phyloP scores from a whole-genome alignment of 2,797 vertebrate genomes.

The Eremophila alpestris region DNA sequence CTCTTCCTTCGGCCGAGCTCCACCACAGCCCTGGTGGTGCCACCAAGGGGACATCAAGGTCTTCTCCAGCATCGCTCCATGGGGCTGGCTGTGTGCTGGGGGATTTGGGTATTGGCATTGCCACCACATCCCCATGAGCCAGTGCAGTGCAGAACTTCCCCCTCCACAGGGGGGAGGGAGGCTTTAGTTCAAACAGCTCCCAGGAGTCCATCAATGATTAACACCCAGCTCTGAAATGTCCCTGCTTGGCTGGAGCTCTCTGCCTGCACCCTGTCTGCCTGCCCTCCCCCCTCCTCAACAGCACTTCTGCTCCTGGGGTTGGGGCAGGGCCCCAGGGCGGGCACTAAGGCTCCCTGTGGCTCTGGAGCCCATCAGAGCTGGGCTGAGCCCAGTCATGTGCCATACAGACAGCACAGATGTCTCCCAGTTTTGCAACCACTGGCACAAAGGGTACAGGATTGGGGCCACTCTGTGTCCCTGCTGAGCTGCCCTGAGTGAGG shows the following conservation, averaged over 20 bases:
- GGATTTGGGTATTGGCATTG: not conserved
- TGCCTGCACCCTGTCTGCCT: not conserved
- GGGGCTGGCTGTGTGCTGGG: not conserved
- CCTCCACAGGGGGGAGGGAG: not conserved
- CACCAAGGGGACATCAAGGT: not conserved
- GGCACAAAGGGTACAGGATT: not conserved
- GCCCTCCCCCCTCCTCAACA: not conserved
- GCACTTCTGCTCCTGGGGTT: not conserved
- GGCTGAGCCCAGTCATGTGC: rapidly evolving
- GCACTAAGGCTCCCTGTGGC: not conserved
- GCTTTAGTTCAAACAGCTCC: not conserved
- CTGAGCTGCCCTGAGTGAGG: not conserved
- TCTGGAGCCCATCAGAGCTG: not conserved
- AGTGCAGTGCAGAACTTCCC: not conserved
- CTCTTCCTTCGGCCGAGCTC: not conserved
- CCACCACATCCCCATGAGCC: rapidly evolving
- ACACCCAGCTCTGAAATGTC: not conserved
- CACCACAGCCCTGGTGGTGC: not conserved
- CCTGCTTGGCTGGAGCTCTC: not conserved
- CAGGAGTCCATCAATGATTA: not conserved
- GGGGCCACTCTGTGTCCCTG: not conserved
- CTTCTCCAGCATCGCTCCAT: rapidly evolving
- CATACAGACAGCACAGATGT: not conserved
- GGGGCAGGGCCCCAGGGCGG: not conserved
- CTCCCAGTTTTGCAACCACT: not conserved